Conservation (phyloP, 2,113 vertebrate genomes). For the Pygoscelis adeliae region DNA sequence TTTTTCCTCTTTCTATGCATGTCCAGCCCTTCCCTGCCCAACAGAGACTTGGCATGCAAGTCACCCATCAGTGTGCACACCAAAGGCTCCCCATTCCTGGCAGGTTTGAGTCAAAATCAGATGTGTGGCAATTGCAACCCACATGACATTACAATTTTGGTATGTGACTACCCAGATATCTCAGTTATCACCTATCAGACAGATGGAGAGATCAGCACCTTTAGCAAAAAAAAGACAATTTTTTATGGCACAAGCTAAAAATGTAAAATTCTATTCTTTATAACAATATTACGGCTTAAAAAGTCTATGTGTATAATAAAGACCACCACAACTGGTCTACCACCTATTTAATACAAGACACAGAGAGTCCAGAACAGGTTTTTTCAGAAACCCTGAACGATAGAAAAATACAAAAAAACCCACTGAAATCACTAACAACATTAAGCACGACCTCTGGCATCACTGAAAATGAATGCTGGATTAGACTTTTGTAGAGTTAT, state of each 20-base stretch:
- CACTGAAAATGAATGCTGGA: background rate
- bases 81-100: background rate
- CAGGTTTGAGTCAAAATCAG: background rate
- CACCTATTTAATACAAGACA: background rate
- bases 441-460: background rate
- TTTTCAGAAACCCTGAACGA: background rate
- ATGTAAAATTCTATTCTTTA: background rate
- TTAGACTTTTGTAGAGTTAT: background rate
- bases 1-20: background rate
- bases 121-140: background rate
- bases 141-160: background rate
- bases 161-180: background rate
- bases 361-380: background rate
- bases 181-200: background rate
- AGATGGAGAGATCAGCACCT: background rate
- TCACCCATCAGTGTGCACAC: background rate
- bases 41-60: background rate
- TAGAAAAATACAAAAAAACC: background rate
- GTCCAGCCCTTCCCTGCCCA: background rate
- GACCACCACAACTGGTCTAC: background rate
- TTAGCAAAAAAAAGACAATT: background rate
- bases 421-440: background rate
- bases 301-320: background rate
- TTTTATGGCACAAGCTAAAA: background rate
- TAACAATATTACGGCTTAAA: background rate